Conservation (phyloP, 2,797 vertebrate species). For the Chaenodraco wilsoni region DNA sequence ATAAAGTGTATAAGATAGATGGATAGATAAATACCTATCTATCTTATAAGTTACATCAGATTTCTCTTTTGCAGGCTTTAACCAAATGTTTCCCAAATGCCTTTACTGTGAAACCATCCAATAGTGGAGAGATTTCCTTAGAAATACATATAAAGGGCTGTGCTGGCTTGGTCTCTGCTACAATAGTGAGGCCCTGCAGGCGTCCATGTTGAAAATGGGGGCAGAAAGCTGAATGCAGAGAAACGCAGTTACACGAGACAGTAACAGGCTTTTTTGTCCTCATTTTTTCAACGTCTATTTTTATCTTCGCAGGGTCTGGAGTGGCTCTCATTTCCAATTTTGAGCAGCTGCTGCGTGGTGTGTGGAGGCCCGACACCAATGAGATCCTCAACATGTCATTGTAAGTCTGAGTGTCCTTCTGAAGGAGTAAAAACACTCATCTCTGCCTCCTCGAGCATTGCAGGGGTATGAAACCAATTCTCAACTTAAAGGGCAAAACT, state of each 20-base stretch:
- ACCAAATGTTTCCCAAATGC: background rate
- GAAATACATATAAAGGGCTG: background rate
- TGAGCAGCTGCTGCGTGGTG: conserved; percentile 94
- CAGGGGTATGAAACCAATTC: conserved; percentile 7
- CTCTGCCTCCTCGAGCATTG: background rate
- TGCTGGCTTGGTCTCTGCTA: background rate
- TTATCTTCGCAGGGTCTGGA: conserved; percentile 88
- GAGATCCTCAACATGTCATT: conserved; percentile 98
- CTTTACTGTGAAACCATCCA: background rate
- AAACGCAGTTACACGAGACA: conserved; percentile 33
- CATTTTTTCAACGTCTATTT: conserved; percentile 67
- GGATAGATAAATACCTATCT: no score
- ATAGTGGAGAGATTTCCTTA: background rate
- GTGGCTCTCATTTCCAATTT: conserved; percentile 95
- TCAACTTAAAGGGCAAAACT: background rate
- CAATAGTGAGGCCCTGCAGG: conserved; percentile 11
- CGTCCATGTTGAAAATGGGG: conserved; percentile 3
- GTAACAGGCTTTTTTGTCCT: conserved; percentile 36
- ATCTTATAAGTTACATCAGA: background rate
- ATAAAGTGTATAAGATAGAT: background rate
- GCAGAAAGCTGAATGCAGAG: conserved; percentile 21
- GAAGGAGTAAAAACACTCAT: background rate
- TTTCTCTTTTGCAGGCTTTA: background rate
- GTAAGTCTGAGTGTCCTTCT: conserved; percentile 80
- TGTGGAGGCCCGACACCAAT: conserved; percentile 96